Conservation (phyloP, 2,888 invertebrate genomes). For the Leptopilina syphax region DNA sequence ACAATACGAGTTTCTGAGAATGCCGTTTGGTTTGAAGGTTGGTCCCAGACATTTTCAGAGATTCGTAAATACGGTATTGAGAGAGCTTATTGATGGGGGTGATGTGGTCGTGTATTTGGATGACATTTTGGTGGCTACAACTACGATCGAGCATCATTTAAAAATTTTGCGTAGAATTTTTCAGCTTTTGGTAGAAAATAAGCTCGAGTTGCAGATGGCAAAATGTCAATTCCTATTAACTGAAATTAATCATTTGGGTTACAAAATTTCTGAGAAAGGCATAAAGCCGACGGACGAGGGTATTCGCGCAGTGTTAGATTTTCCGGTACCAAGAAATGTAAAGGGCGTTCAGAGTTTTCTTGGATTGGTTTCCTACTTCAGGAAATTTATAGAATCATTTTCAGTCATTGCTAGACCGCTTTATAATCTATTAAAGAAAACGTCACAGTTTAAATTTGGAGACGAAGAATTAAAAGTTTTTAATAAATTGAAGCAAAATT, state of each 20-base stretch:
- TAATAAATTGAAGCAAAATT: slow-evolving; percentile 49
- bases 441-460: slow-evolving; percentile 57
- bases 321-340: not conserved
- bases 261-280: slow-evolving; percentile 9
- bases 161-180: slow-evolving; percentile 43
- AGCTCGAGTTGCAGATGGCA: slow-evolving; percentile 38
- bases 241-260: slow-evolving; percentile 34
- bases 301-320: not conserved
- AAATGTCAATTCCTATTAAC: slow-evolving; percentile 24
- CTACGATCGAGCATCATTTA: slow-evolving; percentile 46
- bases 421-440: slow-evolving; percentile 58
- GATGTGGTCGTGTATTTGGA: slow-evolving; percentile 51
- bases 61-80: slow-evolving; percentile 43
- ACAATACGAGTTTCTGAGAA: slow-evolving; percentile 48
- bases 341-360: slow-evolving; percentile 59
- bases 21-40: slow-evolving; percentile 49
- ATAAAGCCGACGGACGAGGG: not conserved
- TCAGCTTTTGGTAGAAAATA: slow-evolving; percentile 45
- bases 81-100: slow-evolving; percentile 42
- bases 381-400: slow-evolving; percentile 61
- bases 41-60: slow-evolving; percentile 46
- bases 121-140: slow-evolving; percentile 51
- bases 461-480: slow-evolving; percentile 55
- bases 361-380: slow-evolving; percentile 62
- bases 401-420: slow-evolving; percentile 63